A percentile compares a stretch with the other conserved stretches of the same genome.
These are phyloP conservation scores for Drosophila testacea DNA, from an alignment of 2,888 invertebrate species.

Conservation along the genomic window DNA sequence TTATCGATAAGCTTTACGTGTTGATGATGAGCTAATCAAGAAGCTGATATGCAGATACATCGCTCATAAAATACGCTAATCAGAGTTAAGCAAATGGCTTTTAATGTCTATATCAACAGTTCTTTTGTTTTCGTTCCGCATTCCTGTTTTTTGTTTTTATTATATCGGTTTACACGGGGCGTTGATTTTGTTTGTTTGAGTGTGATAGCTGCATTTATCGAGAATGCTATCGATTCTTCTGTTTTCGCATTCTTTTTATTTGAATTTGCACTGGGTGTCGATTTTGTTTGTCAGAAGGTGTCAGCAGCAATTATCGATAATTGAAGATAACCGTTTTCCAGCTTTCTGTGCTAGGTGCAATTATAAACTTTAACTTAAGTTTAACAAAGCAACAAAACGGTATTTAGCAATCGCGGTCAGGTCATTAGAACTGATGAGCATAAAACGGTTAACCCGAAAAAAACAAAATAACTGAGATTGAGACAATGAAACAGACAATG, in stretches of 20 bases:
- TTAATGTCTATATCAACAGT: conserved; percentile 42
- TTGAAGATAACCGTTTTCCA: conserved; percentile 16
- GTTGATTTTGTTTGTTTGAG: neutral
- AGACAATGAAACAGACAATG: conserved; percentile 13
- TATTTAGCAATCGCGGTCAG: conserved; percentile 33
- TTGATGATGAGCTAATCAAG: conserved; percentile 26
- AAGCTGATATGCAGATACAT: conserved; percentile 42
- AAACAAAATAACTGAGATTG: conserved; percentile 19
- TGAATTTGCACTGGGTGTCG: conserved; percentile 1
- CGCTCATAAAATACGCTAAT: conserved; percentile 35
- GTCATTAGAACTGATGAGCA: conserved; percentile 28
- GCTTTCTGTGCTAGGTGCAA: conserved; percentile 8
- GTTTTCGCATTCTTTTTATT: neutral
- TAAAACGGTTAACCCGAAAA: conserved; percentile 20
- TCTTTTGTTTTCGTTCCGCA: conserved; percentile 10
- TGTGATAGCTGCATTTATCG: neutral
- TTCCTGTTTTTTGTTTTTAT: conserved; percentile 1
- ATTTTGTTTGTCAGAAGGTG: neutral
- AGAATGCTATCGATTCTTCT: no score
- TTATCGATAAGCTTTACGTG: conserved; percentile 13
- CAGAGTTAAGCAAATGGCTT: conserved; percentile 9
- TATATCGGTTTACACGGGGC: conserved; percentile 11
- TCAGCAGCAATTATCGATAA: conserved; percentile 25
- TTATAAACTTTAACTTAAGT: conserved; percentile 14
- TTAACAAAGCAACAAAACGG: conserved; percentile 1